Conservation (phyloP, 1,140 invertebrate genomes). For the Acyrthosiphon pisum region DNA sequence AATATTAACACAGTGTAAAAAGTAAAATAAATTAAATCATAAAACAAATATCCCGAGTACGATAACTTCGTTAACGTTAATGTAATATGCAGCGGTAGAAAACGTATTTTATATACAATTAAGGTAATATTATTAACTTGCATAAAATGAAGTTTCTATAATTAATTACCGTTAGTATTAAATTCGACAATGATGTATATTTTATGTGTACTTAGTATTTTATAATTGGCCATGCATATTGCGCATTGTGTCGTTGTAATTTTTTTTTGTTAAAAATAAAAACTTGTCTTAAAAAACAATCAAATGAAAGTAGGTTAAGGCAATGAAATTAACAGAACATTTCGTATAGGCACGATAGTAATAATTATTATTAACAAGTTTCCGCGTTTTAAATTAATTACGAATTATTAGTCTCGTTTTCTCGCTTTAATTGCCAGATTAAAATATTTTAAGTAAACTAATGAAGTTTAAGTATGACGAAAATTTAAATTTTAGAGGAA, state of each 20-base stretch:
- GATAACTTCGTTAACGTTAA: not conserved
- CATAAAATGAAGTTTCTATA: not conserved
- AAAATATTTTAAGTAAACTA: not conserved
- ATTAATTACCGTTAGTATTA: not conserved
- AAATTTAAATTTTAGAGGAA: not conserved
- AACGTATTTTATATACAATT: not conserved
- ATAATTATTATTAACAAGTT: not conserved
- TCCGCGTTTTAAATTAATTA: not conserved
- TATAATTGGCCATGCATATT: not conserved
- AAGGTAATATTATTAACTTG: not conserved
- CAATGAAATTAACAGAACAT: not conserved
- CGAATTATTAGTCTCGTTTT: not conserved
- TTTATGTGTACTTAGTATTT: not conserved
- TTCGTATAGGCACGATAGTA: not conserved
- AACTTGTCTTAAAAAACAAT: not conserved
- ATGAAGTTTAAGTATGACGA: slow-evolving; percentile 5
- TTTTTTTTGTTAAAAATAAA: not conserved
- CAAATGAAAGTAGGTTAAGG: not conserved
- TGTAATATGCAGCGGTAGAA: not conserved
- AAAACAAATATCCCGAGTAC: not conserved
- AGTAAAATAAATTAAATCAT: not conserved
- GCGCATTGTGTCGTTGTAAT: not conserved
- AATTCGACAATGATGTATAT: not conserved
- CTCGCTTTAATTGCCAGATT: not conserved
- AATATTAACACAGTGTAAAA: not conserved